Evolutionary conservation across 1,140 invertebrate species (phyloP), one percentile per base, ranked within the genome.

Genomic region (Odontomachus brunneus): DNA sequence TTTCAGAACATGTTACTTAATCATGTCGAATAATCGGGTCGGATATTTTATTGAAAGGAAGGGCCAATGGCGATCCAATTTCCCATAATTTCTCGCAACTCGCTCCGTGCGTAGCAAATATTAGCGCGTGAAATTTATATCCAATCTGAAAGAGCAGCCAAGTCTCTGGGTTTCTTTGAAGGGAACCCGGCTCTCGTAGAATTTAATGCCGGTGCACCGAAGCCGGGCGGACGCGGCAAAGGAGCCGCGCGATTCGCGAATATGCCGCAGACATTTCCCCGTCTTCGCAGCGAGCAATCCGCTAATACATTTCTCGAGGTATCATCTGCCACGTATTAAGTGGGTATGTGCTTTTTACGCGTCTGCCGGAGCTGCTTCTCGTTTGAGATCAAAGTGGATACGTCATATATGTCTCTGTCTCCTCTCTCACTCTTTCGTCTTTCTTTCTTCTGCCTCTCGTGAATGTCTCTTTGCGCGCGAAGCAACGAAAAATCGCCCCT

Each of bases 381-480:
- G 57, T 29, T 82, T 72, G 49, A 82, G 74, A 89, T 89, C 87
- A 86, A 88, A 88, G 86, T 24, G n/a, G 44, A 51, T 62, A 53
- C 26, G 17, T 67, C 12, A 67, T 49, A 22, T n/a, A 38, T 24
- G 19, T 51, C 53, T 38, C 29, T 33, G 2, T 5, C 14, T 26
- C 72, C 26, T 19, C 15, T 59, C 22, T 57, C 17, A 17, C 12
- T 29, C 7, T 12, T 15, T 14, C 44, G 2, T 1, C 48, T 49
- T 38, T 48, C n/a, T 71, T 26, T 48, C 24, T 53, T 53, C 1
- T n/a, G n/a, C 15, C n/a, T 24, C 14, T 26, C 5, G 1, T n/a
- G n/a, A 12, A 44, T 24, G n/a, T 53, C 5, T 44, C 5, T 55
- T 73, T 55, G 72, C 53, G 24, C 62, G 53, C 11, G 48, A 74